Evolutionary conservation across 2,888 invertebrate genomes (phyloP).

Genomic region (Argyresthia albistria): DNA sequence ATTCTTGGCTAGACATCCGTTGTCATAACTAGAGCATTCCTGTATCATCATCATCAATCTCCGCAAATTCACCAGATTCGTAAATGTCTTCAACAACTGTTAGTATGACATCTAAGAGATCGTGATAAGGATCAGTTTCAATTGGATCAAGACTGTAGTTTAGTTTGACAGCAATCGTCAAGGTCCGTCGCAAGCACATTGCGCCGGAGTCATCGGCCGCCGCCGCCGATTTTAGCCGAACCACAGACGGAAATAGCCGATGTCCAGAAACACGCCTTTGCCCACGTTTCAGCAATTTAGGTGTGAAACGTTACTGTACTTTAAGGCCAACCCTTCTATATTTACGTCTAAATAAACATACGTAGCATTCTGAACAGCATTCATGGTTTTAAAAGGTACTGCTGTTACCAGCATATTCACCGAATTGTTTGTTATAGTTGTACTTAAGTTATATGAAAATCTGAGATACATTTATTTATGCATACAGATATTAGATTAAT

Average conservation of each 20-base stretch:
- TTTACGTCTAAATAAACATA: too few relatives aligned
- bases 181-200: constrained; percentile 11
- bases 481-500: too few relatives aligned
- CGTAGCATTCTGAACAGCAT: too few relatives aligned
- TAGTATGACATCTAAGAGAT: constrained; percentile 12
- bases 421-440: too few relatives aligned
- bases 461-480: too few relatives aligned
- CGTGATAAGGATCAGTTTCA: neutral
- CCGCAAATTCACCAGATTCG: neutral
- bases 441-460: too few relatives aligned
- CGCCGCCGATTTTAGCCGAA: constrained; percentile 59
- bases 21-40: constrained; percentile 1
- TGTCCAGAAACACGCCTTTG: constrained; percentile 46
- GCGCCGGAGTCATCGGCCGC: constrained; percentile 64
- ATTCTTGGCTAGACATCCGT: neutral
- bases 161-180: neutral
- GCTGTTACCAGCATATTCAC: too few relatives aligned
- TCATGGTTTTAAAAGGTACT: too few relatives aligned
- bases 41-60: neutral
- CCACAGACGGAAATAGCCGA: constrained; percentile 58
- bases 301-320: constrained; percentile 8
- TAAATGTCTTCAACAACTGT: neutral
- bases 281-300: constrained; percentile 47
- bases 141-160: neutral
- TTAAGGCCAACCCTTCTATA: too few relatives aligned